Conservation (phyloP, 2,888 invertebrate genomes). For the Terebella lapidaria region DNA sequence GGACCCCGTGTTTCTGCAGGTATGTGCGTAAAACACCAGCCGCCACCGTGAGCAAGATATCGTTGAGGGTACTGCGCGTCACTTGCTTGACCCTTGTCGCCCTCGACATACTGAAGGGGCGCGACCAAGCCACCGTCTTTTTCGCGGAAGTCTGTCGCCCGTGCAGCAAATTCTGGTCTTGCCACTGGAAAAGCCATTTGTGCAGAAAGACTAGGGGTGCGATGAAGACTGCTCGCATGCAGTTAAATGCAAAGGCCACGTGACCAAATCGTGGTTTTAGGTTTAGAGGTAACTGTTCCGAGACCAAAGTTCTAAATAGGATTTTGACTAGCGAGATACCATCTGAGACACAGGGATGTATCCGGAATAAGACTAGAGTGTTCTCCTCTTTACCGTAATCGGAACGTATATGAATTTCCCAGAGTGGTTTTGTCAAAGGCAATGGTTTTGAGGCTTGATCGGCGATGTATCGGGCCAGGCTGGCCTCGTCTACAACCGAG, state of each 20-base stretch:
- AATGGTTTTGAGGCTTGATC: conserved; percentile 53
- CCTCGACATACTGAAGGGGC: conserved; percentile 53
- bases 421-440: conserved; percentile 55
- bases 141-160: conserved; percentile 41
- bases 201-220: conserved; percentile 56
- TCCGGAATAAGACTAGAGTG: conserved; percentile 55
- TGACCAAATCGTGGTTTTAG: conserved; percentile 52
- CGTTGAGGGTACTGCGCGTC: conserved; percentile 58
- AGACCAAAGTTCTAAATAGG: conserved; percentile 49
- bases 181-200: conserved; percentile 53
- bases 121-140: conserved; percentile 55
- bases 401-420: conserved; percentile 58
- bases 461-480: conserved; percentile 55
- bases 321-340: conserved; percentile 57
- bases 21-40: conserved; percentile 57
- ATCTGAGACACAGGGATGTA: conserved; percentile 58
- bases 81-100: conserved; percentile 58
- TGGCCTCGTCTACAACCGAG: conserved; percentile 43
- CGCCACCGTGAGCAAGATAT: conserved; percentile 58
- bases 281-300: conserved; percentile 34
- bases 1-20: conserved; percentile 56
- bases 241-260: conserved; percentile 51
- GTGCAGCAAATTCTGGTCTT: conserved; percentile 55
- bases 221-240: conserved; percentile 55
- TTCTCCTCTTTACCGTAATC: conserved; percentile 53